Base-by-base conservation (phyloP, 2,888 invertebrate genomes). In the Folsomia candida region DNA sequence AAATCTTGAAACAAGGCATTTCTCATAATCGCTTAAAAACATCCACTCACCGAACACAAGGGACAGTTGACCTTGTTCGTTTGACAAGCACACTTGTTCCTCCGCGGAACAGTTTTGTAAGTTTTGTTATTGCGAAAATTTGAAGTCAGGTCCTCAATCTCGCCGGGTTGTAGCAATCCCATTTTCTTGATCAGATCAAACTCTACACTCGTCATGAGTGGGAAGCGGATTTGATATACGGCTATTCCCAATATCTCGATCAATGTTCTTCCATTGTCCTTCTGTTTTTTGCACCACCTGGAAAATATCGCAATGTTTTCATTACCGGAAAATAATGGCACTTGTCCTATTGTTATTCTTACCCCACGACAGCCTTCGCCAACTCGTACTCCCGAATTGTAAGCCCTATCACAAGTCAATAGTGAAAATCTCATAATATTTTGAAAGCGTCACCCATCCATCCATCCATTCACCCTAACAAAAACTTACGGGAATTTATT, bases 151-250 rank as follows among this genome's bases (percentile, higher is more conserved):
- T 68, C 68, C 22, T 68, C 29, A 22, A 71, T 65, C 24, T 71
- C 71, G 27, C 64, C 68, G 1, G 14, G 3, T 18, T 14, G 37
- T 9, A 71, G 59, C 18, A 68, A 20, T 3, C 68, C 68, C 18
- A 51, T n/a, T 1, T 28, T 18, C 4, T 51, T 58, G 1, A 70
- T 68, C 1, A 57, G 20, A 18, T 51, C 51, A 58, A 70, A 73
- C 37, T 73, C 73, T 14, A 9, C 28, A n/a, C 1, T 54, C 2
- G 73, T 68, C 70, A 73, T 70, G n/a, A 70, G 25, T 1, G 73
- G 73, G 57, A 70, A 70, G 1, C 73, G 60, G 0, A 73, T 29
- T 47, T 73, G 70, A 68, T 73, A 73, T 0, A 73, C 58, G 9
- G 73, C 73, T 1, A 70, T 68, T 2, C 73, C 73, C n/a, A 73